These are phyloP conservation scores for Neodiprion virginianus DNA, from an alignment of 1,140 invertebrate genomes.

Conservation along the genomic window DNA sequence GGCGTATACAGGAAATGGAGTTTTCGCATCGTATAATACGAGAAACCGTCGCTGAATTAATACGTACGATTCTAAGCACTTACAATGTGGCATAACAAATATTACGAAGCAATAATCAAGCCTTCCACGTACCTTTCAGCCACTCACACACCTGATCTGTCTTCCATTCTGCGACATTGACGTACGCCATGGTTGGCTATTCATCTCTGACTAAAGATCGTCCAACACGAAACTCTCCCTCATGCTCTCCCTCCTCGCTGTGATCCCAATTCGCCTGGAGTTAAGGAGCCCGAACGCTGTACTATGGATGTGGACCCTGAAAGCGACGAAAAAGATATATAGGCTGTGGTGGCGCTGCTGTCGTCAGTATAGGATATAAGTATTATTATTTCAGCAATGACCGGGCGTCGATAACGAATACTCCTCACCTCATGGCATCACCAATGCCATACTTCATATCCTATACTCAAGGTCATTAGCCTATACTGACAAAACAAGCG, in stretches of 20 bases:
- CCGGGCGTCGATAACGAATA: too few relatives aligned
- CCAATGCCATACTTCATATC: too few relatives aligned
- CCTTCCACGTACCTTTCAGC: constrained; percentile 74
- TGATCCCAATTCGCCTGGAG: too few relatives aligned
- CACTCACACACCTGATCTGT: constrained; percentile 93
- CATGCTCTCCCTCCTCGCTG: background rate
- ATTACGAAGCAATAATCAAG: constrained; percentile 14
- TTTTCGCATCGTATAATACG: background rate
- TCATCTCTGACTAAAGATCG: constrained; percentile 1
- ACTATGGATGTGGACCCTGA: too few relatives aligned
- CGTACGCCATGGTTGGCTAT: constrained; percentile 73
- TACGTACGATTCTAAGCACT: background rate
- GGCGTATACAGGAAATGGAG: constrained; percentile 19
- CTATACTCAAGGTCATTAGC: too few relatives aligned
- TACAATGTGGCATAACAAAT: constrained; percentile 11
- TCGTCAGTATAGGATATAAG: too few relatives aligned
- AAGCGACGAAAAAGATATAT: too few relatives aligned
- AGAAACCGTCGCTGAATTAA: constrained; percentile 16
- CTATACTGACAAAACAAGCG: too few relatives aligned
- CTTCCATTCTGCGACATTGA: constrained; percentile 91
- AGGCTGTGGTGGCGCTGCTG: too few relatives aligned
- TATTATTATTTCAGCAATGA: too few relatives aligned
- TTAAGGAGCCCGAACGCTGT: too few relatives aligned
- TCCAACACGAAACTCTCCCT: background rate
- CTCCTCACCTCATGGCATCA: too few relatives aligned